Percentiles rank a stretch among this genome's conserved stretches.
Conservation (phyloP, 2,888 invertebrate genomes). For the Arrhopalites spinosus region DNA sequence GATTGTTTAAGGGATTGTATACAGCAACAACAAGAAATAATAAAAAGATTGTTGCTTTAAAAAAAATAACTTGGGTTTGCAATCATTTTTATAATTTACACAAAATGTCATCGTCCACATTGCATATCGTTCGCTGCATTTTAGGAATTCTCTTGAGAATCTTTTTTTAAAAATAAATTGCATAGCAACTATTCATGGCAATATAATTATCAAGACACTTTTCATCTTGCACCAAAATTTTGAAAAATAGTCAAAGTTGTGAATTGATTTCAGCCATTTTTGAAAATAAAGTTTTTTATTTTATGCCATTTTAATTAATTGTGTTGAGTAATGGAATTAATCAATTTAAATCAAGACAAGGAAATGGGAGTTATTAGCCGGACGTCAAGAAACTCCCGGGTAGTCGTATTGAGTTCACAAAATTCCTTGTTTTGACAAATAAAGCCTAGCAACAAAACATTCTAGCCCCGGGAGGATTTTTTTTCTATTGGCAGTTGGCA, state of each 20-base stretch:
- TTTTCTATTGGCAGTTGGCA: conserved; percentile 6
- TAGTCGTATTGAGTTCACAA: too few species aligned
- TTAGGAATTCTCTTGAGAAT: not conserved
- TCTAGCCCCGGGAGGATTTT: not conserved
- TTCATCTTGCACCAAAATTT: too few species aligned
- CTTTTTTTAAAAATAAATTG: too few species aligned
- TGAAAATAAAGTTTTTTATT: too few species aligned
- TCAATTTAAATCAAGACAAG: not conserved
- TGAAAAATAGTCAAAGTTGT: too few species aligned
- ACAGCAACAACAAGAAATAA: not conserved
- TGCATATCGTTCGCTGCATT: not conserved
- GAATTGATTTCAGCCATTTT: too few species aligned
- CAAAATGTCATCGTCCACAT: not conserved
- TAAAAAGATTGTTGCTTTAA: not conserved
- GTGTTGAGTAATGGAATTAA: too few species aligned
- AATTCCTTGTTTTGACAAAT: not conserved
- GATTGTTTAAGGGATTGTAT: not conserved
- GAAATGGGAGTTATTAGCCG: not conserved
- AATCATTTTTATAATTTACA: conserved; percentile 74
- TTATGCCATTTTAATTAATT: too few species aligned
- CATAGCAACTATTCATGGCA: too few species aligned
- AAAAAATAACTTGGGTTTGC: not conserved
- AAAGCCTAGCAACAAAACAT: not conserved
- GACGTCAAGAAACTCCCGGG: not conserved
- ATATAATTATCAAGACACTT: too few species aligned